Evolutionary conservation across 2,113 vertebrate species (phyloP).

Genomic region (Telmatochromis brachygnathus): DNA sequence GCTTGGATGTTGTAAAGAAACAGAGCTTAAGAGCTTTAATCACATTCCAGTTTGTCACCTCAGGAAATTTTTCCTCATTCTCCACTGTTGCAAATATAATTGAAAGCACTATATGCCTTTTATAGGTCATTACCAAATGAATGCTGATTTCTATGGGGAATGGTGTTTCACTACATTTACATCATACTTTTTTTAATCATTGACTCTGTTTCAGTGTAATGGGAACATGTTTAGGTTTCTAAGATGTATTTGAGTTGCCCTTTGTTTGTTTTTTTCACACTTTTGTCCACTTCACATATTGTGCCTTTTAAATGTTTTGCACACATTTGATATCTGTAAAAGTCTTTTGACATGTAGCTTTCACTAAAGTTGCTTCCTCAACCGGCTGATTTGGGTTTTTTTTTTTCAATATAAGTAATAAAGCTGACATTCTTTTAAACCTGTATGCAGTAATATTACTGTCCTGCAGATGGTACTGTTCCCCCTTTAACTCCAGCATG

Average conservation of each 20-base stretch:
- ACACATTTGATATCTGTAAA: background rate
- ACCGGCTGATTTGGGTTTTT: accelerated
- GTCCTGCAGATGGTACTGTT: constrained; percentile 36
- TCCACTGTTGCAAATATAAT: background rate
- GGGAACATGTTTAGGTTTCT: background rate
- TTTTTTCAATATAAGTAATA: background rate
- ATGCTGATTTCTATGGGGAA: background rate
- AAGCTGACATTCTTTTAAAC: background rate
- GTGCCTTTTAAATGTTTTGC: background rate
- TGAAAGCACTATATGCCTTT: background rate
- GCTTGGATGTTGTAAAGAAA: background rate
- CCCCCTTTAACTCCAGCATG: background rate
- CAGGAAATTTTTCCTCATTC: background rate
- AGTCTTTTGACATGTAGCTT: background rate
- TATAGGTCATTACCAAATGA: background rate
- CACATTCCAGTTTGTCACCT: background rate
- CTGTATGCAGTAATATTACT: background rate
- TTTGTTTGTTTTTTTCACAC: background rate
- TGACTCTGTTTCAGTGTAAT: background rate
- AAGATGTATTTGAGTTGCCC: background rate
- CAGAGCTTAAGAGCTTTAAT: background rate
- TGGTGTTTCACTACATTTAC: background rate
- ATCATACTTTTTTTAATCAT: background rate
- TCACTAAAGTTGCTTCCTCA: background rate
- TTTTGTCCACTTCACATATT: background rate